Percentiles rank a stretch among this genome's conserved stretches.
These are phyloP conservation scores for Drosophila yooni DNA, from an alignment of 2,888 invertebrate genomes.

Conservation along the genomic window DNA sequence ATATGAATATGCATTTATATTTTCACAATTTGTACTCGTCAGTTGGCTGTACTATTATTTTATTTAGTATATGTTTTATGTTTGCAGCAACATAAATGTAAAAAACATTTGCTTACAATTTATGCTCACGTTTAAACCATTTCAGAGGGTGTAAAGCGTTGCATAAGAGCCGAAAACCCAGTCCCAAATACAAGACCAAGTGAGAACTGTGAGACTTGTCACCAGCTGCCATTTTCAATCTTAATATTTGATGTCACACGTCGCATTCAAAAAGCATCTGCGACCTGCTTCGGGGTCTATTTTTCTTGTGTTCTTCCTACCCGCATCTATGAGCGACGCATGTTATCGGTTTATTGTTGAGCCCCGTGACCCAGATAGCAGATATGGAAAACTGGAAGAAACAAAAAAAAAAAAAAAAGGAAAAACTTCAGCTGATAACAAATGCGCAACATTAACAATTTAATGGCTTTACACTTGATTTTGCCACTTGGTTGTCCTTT, in stretches of 20 bases:
- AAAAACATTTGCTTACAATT: conserved; percentile 11
- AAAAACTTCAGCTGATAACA: conserved; percentile 25
- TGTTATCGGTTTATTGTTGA: conserved; percentile 50
- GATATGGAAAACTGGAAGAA: conserved; percentile 7
- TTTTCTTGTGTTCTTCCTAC: neutral
- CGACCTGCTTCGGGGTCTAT: conserved; percentile 31
- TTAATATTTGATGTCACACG: conserved; percentile 79
- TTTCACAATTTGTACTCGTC: neutral
- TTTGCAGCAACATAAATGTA: neutral
- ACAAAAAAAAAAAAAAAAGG: neutral
- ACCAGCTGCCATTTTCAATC: conserved; percentile 76
- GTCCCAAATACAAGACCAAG: conserved; percentile 25
- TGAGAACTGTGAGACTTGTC: conserved; percentile 46
- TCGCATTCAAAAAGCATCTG: conserved; percentile 64
- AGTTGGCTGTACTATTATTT: neutral
- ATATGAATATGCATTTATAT: neutral
- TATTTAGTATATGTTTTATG: neutral
- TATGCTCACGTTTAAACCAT: conserved; percentile 37
- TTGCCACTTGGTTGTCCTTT: neutral
- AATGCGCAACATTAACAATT: conserved; percentile 47
- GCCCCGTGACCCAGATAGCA: conserved; percentile 39
- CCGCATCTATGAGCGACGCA: conserved; percentile 10
- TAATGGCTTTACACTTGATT: conserved; percentile 40
- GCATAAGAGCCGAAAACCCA: conserved; percentile 18
- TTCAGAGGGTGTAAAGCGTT: conserved; percentile 43